Conservation (phyloP, 2,113 vertebrate genomes). For the Shinisaurus crocodilurus region DNA sequence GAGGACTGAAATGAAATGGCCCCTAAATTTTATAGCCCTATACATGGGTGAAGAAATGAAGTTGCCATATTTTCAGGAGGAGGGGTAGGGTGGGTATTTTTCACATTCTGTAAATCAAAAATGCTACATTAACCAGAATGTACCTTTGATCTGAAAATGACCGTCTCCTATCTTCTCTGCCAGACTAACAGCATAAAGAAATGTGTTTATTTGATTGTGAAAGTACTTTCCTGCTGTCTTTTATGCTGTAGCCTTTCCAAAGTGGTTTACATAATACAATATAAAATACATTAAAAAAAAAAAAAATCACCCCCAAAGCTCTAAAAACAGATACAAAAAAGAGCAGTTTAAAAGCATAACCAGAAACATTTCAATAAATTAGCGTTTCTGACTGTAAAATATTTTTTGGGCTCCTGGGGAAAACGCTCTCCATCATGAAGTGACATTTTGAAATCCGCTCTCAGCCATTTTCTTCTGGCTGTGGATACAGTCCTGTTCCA, state of each 20-base stretch:
- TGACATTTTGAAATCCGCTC: not conserved
- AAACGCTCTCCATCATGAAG: not conserved
- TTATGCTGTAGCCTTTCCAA: not conserved
- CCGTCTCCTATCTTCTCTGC: not conserved
- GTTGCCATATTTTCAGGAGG: not conserved
- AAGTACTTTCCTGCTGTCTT: too few relatives aligned
- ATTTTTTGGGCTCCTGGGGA: not conserved
- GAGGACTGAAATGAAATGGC: not conserved
- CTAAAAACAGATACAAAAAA: not conserved
- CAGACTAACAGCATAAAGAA: not conserved
- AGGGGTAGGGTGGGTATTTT: not conserved
- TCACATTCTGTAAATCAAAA: not conserved
- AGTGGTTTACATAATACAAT: not conserved
- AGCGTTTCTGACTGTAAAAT: not conserved
- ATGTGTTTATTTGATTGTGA: not conserved
- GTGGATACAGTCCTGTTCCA: accelerated
- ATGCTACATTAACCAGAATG: not conserved
- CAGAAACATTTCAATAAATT: not conserved
- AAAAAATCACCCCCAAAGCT: not conserved
- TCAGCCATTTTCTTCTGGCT: not conserved
- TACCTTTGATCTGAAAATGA: not conserved
- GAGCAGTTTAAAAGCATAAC: not conserved
- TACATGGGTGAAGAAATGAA: not conserved
- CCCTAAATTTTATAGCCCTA: not conserved
- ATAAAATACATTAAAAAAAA: too few relatives aligned